These are phyloP conservation scores for Periphyllus acericola DNA, from an alignment of 2,888 invertebrate species.

Conservation along the genomic window DNA sequence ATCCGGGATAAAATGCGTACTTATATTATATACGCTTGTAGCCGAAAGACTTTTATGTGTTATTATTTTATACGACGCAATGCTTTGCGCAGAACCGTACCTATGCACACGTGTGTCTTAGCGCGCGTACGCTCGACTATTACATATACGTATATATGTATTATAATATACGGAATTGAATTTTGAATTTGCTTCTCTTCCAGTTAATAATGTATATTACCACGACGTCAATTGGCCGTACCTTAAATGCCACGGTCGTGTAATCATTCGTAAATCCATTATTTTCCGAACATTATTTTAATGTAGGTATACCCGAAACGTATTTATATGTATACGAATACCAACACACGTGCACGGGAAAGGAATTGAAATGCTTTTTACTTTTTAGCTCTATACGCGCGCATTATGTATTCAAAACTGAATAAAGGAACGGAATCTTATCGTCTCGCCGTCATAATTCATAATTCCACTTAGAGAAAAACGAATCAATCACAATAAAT, in stretches of 20 bases:
- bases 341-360: neutral
- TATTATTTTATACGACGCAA: neutral
- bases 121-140: neutral
- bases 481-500: conserved; percentile 1
- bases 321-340: neutral
- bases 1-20: neutral
- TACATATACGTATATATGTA: neutral
- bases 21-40: neutral
- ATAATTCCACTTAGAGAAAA: neutral
- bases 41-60: neutral
- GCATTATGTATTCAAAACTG: neutral
- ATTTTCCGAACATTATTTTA: neutral
- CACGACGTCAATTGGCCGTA: neutral
- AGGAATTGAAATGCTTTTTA: neutral
- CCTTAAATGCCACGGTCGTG: neutral
- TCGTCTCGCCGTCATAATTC: neutral
- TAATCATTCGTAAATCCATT: neutral
- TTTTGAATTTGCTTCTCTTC: neutral
- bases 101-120: neutral
- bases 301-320: neutral
- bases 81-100: neutral
- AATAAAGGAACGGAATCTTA: neutral
- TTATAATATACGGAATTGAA: neutral
- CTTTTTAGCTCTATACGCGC: neutral
- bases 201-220: neutral